Conservation (phyloP, 1,140 invertebrate species). For the Papilio polyxenes region DNA sequence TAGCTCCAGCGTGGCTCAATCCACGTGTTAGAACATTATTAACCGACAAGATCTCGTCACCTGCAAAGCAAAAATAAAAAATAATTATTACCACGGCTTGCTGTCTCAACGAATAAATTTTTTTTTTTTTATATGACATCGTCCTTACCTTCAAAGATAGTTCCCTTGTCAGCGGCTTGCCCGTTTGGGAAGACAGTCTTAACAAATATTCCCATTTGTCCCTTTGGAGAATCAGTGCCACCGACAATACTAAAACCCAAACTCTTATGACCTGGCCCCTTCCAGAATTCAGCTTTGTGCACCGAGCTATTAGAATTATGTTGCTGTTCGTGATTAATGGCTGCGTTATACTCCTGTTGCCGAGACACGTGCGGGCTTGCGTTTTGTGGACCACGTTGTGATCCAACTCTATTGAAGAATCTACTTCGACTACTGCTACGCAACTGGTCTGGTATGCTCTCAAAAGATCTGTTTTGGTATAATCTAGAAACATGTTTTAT, state of each 20-base stretch:
- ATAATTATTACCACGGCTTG: constrained; percentile 27
- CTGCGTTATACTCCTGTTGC: constrained; percentile 61
- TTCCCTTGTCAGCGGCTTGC: constrained; percentile 91
- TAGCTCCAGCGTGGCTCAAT: constrained; percentile 93
- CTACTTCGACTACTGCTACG: constrained; percentile 67
- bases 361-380: constrained; percentile 60
- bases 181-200: constrained; percentile 94
- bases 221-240: constrained; percentile 92
- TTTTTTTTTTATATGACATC: not conserved
- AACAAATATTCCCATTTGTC: constrained; percentile 94
- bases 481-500: constrained; percentile 71
- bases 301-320: constrained; percentile 62
- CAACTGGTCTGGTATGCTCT: constrained; percentile 76
- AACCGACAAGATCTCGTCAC: constrained; percentile 95
- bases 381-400: constrained; percentile 66
- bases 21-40: constrained; percentile 91
- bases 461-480: constrained; percentile 77
- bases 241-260: constrained; percentile 96
- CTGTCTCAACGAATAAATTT: constrained; percentile 31
- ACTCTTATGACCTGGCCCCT: constrained; percentile 91
- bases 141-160: constrained; percentile 89
- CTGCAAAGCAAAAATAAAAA: constrained; percentile 70
- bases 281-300: constrained; percentile 84
- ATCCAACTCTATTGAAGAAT: constrained; percentile 75
- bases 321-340: constrained; percentile 54